Base-by-base conservation (phyloP, 1,140 invertebrate genomes). In the Charaxes varanes region DNA sequence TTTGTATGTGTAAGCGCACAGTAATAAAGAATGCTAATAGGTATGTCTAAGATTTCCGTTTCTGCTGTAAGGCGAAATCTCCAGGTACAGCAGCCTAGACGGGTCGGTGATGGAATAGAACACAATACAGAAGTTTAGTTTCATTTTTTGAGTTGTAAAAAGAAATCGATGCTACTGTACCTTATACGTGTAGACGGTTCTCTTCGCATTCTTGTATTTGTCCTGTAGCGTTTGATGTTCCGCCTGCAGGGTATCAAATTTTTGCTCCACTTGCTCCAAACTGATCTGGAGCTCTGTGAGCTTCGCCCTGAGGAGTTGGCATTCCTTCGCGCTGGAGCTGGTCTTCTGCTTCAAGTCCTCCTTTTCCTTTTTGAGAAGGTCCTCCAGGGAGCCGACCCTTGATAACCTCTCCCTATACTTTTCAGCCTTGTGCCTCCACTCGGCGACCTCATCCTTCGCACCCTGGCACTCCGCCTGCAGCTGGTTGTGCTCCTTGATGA, bases 181-280 rank as follows among this genome's bases (percentile, higher is more conserved):
- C 74, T 87, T 88, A 62, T 88, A 87, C 48, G 86, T 87, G n/a
- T 72, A 65, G 6, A 84, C 82, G 3, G 85, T 87, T 50, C 85
- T 86, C 52, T 88, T 88, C 3, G 81, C 84, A 40, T 85, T 84
- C 48, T 84, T 85, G 46, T 88, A 88, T 35, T 88, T 88, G 8
- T 86, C 78, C 17, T 86, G 81, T 13, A 86, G 43, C 1, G 53
- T 61, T 16, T 76, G 62, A 46, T 86, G 49, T 7, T 84, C 77
- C 0, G 52, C 33, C 22, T 74, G 58, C 8, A 77, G 16, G 28
- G 59, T 67, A 0, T 48, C 45, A 36, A 59, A 64, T 11, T 63
- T 66, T 14, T 77, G 45, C 14, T 77, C 72, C 1, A 71, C 13
- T 10, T 72, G 53, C 2, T 59, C 10, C 11, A 72, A 18, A 32